These are phyloP conservation scores for Sapajus apella DNA, from an alignment of 2,113 vertebrate species.

Conservation along the genomic window DNA sequence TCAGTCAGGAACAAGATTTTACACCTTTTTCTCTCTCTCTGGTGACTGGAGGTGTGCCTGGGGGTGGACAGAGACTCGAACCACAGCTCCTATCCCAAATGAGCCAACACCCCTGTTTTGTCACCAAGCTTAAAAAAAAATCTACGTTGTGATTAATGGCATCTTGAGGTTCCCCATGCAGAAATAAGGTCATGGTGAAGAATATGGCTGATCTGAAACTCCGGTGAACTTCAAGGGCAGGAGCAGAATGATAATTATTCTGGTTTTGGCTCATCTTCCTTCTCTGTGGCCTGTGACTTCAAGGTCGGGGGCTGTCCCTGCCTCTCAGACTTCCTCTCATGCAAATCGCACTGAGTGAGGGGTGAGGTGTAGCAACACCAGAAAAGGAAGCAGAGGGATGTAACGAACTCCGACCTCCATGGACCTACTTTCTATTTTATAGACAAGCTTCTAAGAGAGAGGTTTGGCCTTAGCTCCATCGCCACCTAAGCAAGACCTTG, in stretches of 20 bases:
- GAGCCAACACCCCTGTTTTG: slow-evolving; percentile 58
- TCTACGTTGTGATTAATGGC: slow-evolving; percentile 56
- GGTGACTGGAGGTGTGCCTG: background rate
- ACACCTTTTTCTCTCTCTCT: background rate
- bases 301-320: slow-evolving; percentile 84
- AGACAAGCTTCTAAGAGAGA: background rate
- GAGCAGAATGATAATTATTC: slow-evolving; percentile 76
- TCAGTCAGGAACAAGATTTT: background rate
- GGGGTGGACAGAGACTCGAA: background rate
- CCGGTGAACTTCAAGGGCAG: slow-evolving; percentile 78
- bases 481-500: background rate
- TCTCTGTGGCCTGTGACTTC: slow-evolving; percentile 83
- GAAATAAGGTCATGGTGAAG: slow-evolving; percentile 84
- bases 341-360: slow-evolving; percentile 79
- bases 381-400: slow-evolving; percentile 37
- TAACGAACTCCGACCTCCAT: background rate
- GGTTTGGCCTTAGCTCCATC: background rate
- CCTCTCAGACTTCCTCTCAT: slow-evolving; percentile 82
- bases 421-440: slow-evolving; percentile 71
- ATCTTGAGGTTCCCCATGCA: slow-evolving; percentile 75
- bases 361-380: background rate
- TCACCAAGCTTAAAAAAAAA: background rate
- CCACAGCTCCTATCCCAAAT: slow-evolving; percentile 42
- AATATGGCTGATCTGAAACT: slow-evolving; percentile 79
- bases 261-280: slow-evolving; percentile 82